phyloP scores from a whole-genome alignment of 2,888 invertebrate species.

The Acanthacorydalis orientalis region DNA sequence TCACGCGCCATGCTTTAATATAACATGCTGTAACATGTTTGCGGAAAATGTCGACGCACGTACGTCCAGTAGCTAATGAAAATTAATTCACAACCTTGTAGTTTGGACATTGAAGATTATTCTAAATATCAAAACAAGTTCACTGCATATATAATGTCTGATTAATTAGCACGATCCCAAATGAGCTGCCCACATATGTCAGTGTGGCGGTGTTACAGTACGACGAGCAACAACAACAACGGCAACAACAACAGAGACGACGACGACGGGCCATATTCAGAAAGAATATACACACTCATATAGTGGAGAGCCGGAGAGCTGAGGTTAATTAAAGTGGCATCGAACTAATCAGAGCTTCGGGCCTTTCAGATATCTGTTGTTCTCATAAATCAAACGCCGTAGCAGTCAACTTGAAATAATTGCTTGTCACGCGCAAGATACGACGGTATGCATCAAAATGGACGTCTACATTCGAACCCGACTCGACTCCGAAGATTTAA shows the following conservation, averaged over 20 bases:
- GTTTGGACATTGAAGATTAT: slow-evolving; percentile 2
- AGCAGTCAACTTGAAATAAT: slow-evolving; percentile 29
- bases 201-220: too few relatives aligned
- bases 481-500: too few relatives aligned
- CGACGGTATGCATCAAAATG: slow-evolving; percentile 25
- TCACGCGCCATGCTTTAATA: too few relatives aligned
- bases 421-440: slow-evolving; percentile 29
- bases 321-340: slow-evolving; percentile 31
- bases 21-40: too few relatives aligned
- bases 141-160: slow-evolving; percentile 1
- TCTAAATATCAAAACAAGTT: slow-evolving; percentile 2
- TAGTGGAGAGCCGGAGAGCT: slow-evolving; percentile 19
- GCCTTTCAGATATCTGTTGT: slow-evolving; percentile 18
- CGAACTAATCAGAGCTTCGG: slow-evolving; percentile 30
- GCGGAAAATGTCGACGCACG: background rate
- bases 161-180: slow-evolving; percentile 1
- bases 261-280: background rate
- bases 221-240: too few relatives aligned
- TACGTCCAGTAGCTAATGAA: slow-evolving; percentile 3
- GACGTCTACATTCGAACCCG: background rate
- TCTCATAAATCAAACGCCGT: slow-evolving; percentile 29
- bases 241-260: too few relatives aligned
- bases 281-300: slow-evolving; percentile 15
- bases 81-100: slow-evolving; percentile 4
- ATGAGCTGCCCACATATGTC: background rate